Base-by-base conservation (phyloP, 2,113 vertebrate species). In the Lampris megalopsis region DNA sequence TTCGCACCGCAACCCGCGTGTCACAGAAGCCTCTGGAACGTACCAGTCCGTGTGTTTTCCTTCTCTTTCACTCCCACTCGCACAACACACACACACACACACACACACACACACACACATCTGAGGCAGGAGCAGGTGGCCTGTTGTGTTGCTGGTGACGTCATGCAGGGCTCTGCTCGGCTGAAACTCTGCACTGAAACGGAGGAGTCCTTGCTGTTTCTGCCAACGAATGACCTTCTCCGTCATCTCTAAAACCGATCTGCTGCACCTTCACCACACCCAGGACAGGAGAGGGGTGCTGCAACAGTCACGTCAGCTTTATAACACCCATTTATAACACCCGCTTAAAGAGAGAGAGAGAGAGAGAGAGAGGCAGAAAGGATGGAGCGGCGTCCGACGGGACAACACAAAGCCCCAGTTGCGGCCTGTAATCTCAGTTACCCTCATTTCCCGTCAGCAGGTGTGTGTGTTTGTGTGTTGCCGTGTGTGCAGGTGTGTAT, bases 111-210 rank as follows among this genome's bases (percentile, higher is more conserved):
- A 48, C 57, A 63, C 38, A 6, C 53, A 50, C 37, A n/a, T 13
- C 35, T 53, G 40, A 4, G 58, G 74, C 82, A 73, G 79, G 69
- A 49, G 9, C 48, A 49, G 40, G 57, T 68, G 5, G 41, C 54
- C 57, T 84, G 62, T 67, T 83, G 52, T 70, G 64, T 88, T 63
- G 58, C 68, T 62, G 61, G 63, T 37, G 38, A 36, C 75, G 57
- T 82, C 74, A 77, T 68, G 75, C 66, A 68, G 89, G 89, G 89
- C 91, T 89, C 85, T 90, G 88, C 86, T 87, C 75, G 69, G 73
- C 72, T 90, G 83, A 85, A 89, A 90, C 74, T 63, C 58, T 68
- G 88, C 89, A 91, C 90, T 84, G 75, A 90, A 89, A 75, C 53
- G 40, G 43, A 40, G 50, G 10, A 64, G 75, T 89, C 42, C 52